These are phyloP conservation scores for Andrena bucephala DNA, from an alignment of 2,888 invertebrate species.

Conservation along the genomic window DNA sequence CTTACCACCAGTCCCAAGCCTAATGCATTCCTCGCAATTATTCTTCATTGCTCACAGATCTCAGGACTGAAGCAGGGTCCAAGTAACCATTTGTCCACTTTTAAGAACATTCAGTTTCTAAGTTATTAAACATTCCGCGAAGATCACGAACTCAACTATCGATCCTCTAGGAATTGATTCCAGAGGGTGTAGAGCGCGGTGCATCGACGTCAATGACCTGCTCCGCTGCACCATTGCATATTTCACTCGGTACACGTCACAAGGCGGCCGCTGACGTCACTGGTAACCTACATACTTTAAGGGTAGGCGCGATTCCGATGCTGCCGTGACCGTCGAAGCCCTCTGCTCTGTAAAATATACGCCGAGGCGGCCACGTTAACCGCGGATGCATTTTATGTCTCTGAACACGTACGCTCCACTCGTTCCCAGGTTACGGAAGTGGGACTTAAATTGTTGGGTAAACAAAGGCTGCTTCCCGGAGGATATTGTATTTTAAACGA, in stretches of 20 bases:
- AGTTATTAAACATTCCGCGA: neutral
- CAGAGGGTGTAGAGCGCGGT: conserved; percentile 1
- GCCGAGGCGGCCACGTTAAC: conserved; percentile 12
- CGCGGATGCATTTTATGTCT: conserved; percentile 19
- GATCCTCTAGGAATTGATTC: conserved; percentile 1
- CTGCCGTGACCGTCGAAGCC: conserved; percentile 19
- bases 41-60: too few relatives aligned
- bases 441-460: neutral
- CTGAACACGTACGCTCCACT: neutral
- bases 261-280: conserved; percentile 75
- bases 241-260: conserved; percentile 52
- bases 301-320: conserved; percentile 55
- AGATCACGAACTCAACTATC: neutral
- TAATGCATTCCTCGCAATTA: too few relatives aligned
- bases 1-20: too few relatives aligned
- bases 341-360: neutral
- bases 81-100: neutral
- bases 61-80: too few relatives aligned
- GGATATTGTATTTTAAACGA: neutral
- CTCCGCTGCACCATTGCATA: conserved; percentile 44
- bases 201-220: conserved; percentile 45
- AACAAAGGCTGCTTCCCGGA: neutral
- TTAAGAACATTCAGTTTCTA: neutral
- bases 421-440: neutral
- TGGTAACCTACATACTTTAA: conserved; percentile 79